Evolutionary conservation across 2,888 invertebrate genomes (phyloP).

Genomic region (Drosophila mulleri): DNA sequence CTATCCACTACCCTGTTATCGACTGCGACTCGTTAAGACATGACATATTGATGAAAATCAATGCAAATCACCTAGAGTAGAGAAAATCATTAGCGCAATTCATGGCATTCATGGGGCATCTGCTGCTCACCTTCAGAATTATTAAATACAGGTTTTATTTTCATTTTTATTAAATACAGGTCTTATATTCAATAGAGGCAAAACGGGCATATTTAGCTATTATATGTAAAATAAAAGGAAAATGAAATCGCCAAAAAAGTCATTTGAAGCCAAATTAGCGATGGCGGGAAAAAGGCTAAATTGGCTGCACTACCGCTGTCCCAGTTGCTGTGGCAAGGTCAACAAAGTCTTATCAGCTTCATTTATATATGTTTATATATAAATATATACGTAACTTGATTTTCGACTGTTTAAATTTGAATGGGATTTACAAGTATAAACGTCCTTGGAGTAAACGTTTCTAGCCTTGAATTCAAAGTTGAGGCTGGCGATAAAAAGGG

Average conservation of each 20-base stretch:
- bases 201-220: neutral
- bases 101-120: neutral
- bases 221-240: neutral
- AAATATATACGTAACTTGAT: neutral
- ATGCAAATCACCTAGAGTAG: neutral
- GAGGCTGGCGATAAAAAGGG: neutral
- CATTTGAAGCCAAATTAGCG: neutral
- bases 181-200: neutral
- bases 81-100: neutral
- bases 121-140: neutral
- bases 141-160: neutral
- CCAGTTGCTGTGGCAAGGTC: slow-evolving; percentile 60
- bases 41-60: neutral
- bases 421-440: neutral
- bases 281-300: slow-evolving; percentile 9
- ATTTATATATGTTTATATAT: neutral
- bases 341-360: slow-evolving; percentile 10
- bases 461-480: neutral
- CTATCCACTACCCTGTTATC: neutral
- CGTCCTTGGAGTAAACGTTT: neutral
- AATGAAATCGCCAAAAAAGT: neutral
- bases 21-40: neutral
- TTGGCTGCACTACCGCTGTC: slow-evolving; percentile 21
- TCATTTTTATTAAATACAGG: neutral
- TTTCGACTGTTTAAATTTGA: neutral